Base-by-base conservation (phyloP, 2,113 vertebrate genomes). In the Nibea coibor region DNA sequence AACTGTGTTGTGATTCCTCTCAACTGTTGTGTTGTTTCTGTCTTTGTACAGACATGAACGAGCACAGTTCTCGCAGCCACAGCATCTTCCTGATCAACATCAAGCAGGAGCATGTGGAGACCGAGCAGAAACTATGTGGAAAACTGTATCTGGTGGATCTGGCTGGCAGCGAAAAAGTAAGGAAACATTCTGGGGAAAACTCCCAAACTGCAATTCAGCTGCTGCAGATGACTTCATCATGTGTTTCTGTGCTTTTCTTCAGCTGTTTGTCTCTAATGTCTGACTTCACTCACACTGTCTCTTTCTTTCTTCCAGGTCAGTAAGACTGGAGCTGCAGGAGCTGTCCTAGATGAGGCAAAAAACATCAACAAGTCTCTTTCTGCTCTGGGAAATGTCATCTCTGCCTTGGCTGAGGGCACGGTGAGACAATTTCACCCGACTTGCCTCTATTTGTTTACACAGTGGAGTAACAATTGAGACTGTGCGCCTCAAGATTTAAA, bases 291-390 rank as follows among this genome's bases (percentile, higher is more conserved):
- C 47, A 15, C 72, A 61, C 39, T 63, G 15, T 59, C 5, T 45
- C 12, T 26, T 48, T 61, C 39, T 70, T 28, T 56, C 48, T 71
- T 58, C 26, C 87, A 97, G 97, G 97, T 97, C 87, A 97, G 97
- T 93, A 97, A 97, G 92, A 98, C 97, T 0, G 97, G 97, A 62
- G 97, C 97, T 5, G 97, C 97, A 77, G 97, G 97, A 20, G 93
- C 97, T 0, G 96, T 98, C 70, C 91, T 98, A 93, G 96, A 97
- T 1, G 97, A 98, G 78, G 97, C 97, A 24, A 98, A 97, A 93
- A 99, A 98, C 82, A 99, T 99, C 88, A 99, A 99, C 93, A 98
- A 98, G 89, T 99, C 97, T 3, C 94, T 99, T 24, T 98, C 97
- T 0, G 96, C 97, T 4, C 92, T 99, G 66, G 97, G 97, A 61